Base-by-base conservation (phyloP, 2,113 vertebrate genomes). In the Murina feae region DNA sequence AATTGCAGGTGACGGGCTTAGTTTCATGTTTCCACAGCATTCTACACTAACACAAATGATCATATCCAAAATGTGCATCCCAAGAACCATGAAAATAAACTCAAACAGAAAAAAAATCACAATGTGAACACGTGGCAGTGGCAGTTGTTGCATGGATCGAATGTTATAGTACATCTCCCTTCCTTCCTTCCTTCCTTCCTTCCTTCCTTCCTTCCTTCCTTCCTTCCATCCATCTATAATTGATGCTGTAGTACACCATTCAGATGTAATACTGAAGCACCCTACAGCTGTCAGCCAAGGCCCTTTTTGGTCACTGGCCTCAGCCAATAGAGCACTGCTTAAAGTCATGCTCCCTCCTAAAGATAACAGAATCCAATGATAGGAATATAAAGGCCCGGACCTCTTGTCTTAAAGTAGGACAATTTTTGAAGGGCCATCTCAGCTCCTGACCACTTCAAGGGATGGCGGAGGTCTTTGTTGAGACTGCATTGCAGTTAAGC, bases 21-120 rank as follows among this genome's bases (percentile, higher is more conserved):
- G 32, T 42, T 71, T 65, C 51, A 32, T 66, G n/a, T 65, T 89
- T 85, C 72, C 30, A 44, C 2, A 14, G 28, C 55, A 21, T 37
- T 74, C 28, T 83, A 6, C 20, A 17, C 9, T n/a, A 82, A 85
- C 28, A 28, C 30, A 11, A 55, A 63, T n/a, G 68, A 72, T 51
- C 30, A 47, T n/a, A 83, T 7, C 39, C 58, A 92, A 90, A 90
- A 80, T 53, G 32, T 30, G 17, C 9, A 35, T 63, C 66, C 32
- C 2, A 65, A 93, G 71, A 90, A 90, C 37, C 44, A 68, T 23
- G 32, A 79, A 92, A 95, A 89, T 80, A 17, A 84, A 89, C 65
- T 65, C 10, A 68, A 91, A 85, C 14, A 39, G 30, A 39, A 55
- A 92, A 80, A 53, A 69, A 12, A 23, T 11, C 32, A 30, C 14